Base-by-base conservation (phyloP, 1,140 invertebrate species). In the Drosophila truncata region DNA sequence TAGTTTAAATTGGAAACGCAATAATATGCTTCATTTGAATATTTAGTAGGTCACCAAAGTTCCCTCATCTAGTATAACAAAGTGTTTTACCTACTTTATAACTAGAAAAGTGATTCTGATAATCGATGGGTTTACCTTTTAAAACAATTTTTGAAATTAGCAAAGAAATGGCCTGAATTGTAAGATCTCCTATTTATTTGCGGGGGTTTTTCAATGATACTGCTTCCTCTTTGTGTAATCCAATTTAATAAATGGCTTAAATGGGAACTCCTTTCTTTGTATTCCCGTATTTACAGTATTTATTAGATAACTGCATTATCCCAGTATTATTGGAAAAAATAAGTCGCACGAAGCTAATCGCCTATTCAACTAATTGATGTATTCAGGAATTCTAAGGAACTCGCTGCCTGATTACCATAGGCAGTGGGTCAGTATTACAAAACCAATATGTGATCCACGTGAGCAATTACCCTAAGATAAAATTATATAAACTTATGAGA, bases 311-410 rank as follows among this genome's bases (percentile, higher is more conserved):
- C 18, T 11, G 6, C n/a, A 42, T 11, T 52, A 1, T 65, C 20
- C 13, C 27, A n/a, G 20, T 37, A 41, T 50, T 18, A 27, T 37
- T 41, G 13, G 16, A 47, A 69, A 35, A 39, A 69, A 50, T 64
- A 50, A 39, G 65, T 52, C 62, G 66, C 37, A 66, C 23, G 13
- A 29, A 35, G 37, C 23, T 42, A 35, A 50, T 65, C 25, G 13
- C 33, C 35, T n/a, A 31, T 42, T 14, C 29, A 5, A 23, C 27
- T 52, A 52, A 69, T 69, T 44, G 47, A 66, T 52, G 27, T 44
- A 46, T 46, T 27, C 27, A 64, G 57, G 27, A 29, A 70, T 70
- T 67, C 66, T 66, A 54, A 70, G 62, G 66, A 67, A 70, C 66
- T 67, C 14, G 10, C 4, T n/a, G 20, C 20, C 23, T 35, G 37